phyloP scores from a whole-genome alignment of 2,888 invertebrate species.

The Cinara cedri region DNA sequence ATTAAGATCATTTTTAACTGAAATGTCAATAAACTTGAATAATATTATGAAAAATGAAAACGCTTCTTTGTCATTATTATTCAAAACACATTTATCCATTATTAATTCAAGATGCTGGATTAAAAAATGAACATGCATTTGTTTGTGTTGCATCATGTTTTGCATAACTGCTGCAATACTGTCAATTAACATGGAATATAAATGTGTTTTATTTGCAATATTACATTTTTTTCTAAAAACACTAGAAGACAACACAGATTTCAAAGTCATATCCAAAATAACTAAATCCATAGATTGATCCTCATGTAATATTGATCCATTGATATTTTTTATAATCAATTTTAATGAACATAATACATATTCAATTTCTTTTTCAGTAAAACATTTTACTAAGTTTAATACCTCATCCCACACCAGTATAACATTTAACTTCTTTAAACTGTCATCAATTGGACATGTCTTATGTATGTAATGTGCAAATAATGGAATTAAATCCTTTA shows the following conservation, averaged over 20 bases:
- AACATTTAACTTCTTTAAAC: conserved; percentile 47
- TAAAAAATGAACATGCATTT: conserved; percentile 40
- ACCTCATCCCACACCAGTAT: conserved; percentile 47
- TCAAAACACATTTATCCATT: conserved; percentile 47
- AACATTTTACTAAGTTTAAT: conserved; percentile 32
- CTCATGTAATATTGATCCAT: conserved; percentile 41
- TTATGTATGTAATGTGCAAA: conserved; percentile 38
- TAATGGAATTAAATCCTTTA: conserved; percentile 31
- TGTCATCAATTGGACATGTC: conserved; percentile 44
- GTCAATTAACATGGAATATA: conserved; percentile 48
- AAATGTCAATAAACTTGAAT: conserved; percentile 46
- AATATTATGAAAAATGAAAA: conserved; percentile 35
- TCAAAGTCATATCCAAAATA: conserved; percentile 50
- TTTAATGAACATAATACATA: conserved; percentile 38
- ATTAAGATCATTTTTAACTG: conserved; percentile 43
- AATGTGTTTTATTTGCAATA: conserved; percentile 37
- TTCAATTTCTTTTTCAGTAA: conserved; percentile 44
- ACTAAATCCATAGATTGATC: conserved; percentile 43
- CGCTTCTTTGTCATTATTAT: conserved; percentile 47
- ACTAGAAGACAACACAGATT: conserved; percentile 42
- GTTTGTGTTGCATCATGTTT: conserved; percentile 45
- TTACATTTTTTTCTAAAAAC: conserved; percentile 44
- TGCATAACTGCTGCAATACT: conserved; percentile 49
- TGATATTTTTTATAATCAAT: conserved; percentile 42
- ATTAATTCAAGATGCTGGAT: conserved; percentile 45